Evolutionary conservation across 1,140 invertebrate genomes (phyloP), one percentile per base, ranked within the genome.

Genomic region (Nilaparvata lugens): DNA sequence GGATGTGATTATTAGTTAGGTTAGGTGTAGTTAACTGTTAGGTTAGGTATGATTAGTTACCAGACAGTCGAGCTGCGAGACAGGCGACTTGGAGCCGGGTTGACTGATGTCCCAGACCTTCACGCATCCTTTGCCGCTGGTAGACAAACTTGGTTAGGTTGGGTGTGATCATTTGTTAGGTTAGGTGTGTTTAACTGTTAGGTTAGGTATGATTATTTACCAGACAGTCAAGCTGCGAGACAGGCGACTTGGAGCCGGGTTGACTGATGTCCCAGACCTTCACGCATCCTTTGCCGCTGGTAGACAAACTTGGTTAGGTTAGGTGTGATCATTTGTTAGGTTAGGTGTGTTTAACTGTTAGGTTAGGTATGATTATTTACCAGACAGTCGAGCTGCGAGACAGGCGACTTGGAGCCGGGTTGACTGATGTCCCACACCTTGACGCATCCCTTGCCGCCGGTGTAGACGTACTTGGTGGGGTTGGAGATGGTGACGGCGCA

Each of bases 401-500:
- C 82, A 1, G 88, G 87, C 62, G 78, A 87, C 68, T 87, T 87
- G 52, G 78, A 83, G 18, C 79, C 80, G 7, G 85, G 81, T 64
- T 88, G 86, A 70, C 83, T 84, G 65, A 93, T 91, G 72, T 87
- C 82, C 82, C 82, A 84, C 3, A 94, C 87, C 75, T 95, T 95
- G 43, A 95, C 91, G 76, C 90, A 93, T 21, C 93, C 86, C 73
- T 89, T 89, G 56, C 88, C 87, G n/a, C 88, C 88, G 6, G 88
- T 90, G 71, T 87, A 93, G 6, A 94, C 87, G 70, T 89, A 86
- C 71, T 87, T 83, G 55, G 87, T 89, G 16, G 88, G 86, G 70
- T 89, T 89, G 55, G 83, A 85, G 66, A 93, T 89, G 19, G 89
- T 91, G 11, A 93, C 89, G 4, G 91, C 90, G 74, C 89, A 93